Percentiles rank a stretch among this genome's conserved stretches.
phyloP scores from a whole-genome alignment of 2,797 vertebrate genomes.

The Etheostoma nigrum region DNA sequence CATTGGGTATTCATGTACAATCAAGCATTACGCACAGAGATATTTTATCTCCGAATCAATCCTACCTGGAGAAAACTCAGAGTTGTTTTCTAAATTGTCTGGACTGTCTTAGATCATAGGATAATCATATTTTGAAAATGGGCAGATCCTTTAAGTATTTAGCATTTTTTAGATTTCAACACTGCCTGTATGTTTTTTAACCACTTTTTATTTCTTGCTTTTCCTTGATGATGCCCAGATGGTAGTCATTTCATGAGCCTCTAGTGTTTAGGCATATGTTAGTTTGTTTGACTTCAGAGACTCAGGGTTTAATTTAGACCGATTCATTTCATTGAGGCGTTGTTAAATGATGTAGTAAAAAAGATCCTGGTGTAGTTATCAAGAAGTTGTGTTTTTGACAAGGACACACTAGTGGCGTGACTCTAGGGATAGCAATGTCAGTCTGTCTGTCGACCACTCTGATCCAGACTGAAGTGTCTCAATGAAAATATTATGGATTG shows the following conservation, averaged over 20 bases:
- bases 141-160: not conserved
- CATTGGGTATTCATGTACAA: not conserved
- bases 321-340: not conserved
- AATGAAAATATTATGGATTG: not conserved
- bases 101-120: no score
- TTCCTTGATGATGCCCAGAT: slow-evolving; percentile 18
- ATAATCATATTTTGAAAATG: no score
- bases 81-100: no score
- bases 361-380: not conserved
- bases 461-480: not conserved
- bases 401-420: not conserved
- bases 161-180: slow-evolving; percentile 3
- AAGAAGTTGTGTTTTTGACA: not conserved
- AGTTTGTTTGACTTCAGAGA: slow-evolving; percentile 20
- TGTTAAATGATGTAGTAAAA: not conserved
- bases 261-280: slow-evolving; percentile 7
- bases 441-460: not conserved
- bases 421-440: not conserved
- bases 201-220: not conserved
- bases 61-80: not conserved
- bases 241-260: slow-evolving; percentile 16
- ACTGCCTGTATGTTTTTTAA: not conserved
- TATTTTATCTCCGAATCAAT: not conserved
- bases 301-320: slow-evolving; percentile 9
- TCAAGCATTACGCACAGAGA: not conserved